These are phyloP conservation scores for Pheosia tremula DNA, from an alignment of 2,888 invertebrate species.

Conservation along the genomic window DNA sequence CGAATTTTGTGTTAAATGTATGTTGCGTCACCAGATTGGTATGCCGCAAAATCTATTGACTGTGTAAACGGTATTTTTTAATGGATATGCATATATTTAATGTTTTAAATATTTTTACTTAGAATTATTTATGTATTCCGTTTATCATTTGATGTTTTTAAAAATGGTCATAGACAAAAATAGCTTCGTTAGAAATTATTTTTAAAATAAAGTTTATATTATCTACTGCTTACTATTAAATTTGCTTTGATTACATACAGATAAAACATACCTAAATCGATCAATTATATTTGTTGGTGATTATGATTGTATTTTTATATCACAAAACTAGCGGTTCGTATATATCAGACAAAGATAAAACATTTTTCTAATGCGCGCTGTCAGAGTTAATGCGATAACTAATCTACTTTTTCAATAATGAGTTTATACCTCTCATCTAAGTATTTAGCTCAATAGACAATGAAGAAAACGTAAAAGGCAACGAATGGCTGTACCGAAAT, in stretches of 20 bases:
- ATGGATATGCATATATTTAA: conserved; percentile 37
- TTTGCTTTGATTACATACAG: too few species aligned
- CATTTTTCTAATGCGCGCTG: neutral
- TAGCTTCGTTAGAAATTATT: too few species aligned
- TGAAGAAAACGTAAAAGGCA: neutral
- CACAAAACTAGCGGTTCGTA: too few species aligned
- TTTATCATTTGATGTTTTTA: conserved; percentile 1
- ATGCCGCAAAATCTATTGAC: conserved; percentile 30
- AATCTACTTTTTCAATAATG: neutral
- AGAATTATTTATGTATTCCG: neutral
- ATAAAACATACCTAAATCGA: too few species aligned
- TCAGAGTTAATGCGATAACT: neutral
- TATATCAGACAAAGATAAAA: neutral
- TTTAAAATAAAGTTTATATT: neutral
- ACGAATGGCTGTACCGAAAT: neutral
- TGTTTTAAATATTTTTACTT: conserved; percentile 30
- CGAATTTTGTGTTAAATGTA: conserved; percentile 15
- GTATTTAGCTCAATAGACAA: neutral
- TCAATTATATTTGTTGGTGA: too few species aligned
- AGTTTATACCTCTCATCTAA: neutral
- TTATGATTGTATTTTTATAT: too few species aligned
- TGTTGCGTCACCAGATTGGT: conserved; percentile 35
- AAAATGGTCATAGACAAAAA: neutral
- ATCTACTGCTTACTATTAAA: too few species aligned
- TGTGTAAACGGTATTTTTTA: conserved; percentile 32